Evolutionary conservation across 2,113 vertebrate species (phyloP).

Genomic region (Macrotis lagotis): DNA sequence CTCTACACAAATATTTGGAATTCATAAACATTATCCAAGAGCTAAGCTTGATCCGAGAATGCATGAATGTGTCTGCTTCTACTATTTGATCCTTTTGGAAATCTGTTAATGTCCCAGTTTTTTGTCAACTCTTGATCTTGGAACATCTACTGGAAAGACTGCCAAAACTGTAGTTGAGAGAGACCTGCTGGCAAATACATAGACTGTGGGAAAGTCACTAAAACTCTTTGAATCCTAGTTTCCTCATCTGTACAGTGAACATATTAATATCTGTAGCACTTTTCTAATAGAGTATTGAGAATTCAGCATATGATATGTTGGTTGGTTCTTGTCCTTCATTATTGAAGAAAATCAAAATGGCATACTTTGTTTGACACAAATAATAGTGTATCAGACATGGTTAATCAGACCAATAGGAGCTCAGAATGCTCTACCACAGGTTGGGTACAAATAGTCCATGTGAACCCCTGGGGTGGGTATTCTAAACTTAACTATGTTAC

Average conservation of each 20-base stretch:
- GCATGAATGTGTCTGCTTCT: background rate
- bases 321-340: no score
- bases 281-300: background rate
- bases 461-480: no score
- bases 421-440: no score
- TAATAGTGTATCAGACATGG: no score
- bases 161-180: background rate
- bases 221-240: background rate
- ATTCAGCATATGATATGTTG: no score
- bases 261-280: background rate
- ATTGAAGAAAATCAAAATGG: no score
- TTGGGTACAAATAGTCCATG: no score
- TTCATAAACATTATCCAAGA: background rate
- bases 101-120: background rate
- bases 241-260: background rate
- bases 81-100: background rate
- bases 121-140: background rate
- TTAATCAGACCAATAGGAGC: no score
- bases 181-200: no score
- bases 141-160: background rate
- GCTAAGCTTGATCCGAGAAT: background rate
- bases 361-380: no score
- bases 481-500: no score
- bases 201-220: background rate
- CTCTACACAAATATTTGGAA: background rate